Evolutionary conservation across 2,888 invertebrate genomes (phyloP).

Genomic region (Hemicrepidius hirtus): DNA sequence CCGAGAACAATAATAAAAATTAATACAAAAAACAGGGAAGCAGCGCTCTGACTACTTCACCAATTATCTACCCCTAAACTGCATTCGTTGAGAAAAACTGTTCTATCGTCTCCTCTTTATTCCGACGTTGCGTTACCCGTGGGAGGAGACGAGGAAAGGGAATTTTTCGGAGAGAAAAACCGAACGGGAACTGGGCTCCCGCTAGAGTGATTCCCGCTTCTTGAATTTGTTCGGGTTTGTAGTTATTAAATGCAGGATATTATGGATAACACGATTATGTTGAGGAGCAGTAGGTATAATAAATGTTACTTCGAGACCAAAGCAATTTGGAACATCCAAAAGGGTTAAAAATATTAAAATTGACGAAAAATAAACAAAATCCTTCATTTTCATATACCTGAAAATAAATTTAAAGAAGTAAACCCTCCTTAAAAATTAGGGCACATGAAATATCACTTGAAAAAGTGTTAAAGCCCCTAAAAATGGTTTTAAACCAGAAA

Average conservation of each 20-base stretch:
- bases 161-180: constrained; percentile 7
- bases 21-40: constrained; percentile 23
- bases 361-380: no score
- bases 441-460: no score
- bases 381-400: no score
- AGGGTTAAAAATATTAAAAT: no score
- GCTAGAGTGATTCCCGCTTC: constrained; percentile 37
- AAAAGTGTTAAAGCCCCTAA: no score
- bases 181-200: constrained; percentile 6
- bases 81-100: constrained; percentile 19
- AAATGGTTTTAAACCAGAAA: no score
- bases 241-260: constrained; percentile 42
- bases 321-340: no score
- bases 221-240: constrained; percentile 39
- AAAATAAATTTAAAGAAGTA: no score
- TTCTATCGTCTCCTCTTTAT: constrained; percentile 15
- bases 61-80: constrained; percentile 41
- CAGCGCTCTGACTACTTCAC: constrained; percentile 26
- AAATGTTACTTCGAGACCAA: no score
- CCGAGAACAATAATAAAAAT: constrained; percentile 28
- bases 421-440: no score
- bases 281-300: no score
- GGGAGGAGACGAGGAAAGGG: constrained; percentile 1
- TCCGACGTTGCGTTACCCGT: not conserved
- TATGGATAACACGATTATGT: constrained; percentile 38